Evolutionary conservation across 2,113 vertebrate genomes (phyloP).

Genomic region (Callipepla californica): DNA sequence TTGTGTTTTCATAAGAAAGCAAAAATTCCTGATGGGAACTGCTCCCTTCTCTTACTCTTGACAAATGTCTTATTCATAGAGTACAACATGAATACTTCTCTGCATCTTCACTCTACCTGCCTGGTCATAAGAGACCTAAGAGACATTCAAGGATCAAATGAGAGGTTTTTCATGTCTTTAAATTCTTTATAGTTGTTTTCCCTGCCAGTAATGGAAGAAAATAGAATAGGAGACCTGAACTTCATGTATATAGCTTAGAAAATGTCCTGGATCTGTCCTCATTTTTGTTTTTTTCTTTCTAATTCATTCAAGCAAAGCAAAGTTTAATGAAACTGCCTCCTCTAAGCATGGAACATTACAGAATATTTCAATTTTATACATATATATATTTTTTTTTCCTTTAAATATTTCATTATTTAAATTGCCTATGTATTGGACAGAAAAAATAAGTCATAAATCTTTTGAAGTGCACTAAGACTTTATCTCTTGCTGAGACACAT

Average conservation of each 20-base stretch:
- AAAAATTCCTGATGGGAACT: not conserved
- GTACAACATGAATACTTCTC: not conserved
- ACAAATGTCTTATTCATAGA: slow-evolving; percentile 7
- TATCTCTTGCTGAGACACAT: slow-evolving; percentile 51
- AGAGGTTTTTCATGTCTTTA: not conserved
- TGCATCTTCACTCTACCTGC: not conserved
- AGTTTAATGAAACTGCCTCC: not conserved
- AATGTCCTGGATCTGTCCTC: not conserved
- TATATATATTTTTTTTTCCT: not conserved
- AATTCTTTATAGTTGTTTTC: slow-evolving; percentile 1
- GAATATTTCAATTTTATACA: not conserved
- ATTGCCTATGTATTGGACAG: not conserved
- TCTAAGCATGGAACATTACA: not conserved
- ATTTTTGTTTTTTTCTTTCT: not conserved
- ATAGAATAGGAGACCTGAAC: slow-evolving; percentile 14
- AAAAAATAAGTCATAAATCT: slow-evolving; percentile 49
- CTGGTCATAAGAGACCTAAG: slow-evolving; percentile 4
- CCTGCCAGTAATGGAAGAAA: not conserved
- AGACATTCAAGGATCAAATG: slow-evolving; percentile 44
- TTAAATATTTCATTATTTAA: slow-evolving; percentile 61
- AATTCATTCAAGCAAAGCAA: not conserved
- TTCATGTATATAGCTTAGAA: not conserved
- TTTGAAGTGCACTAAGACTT: slow-evolving; percentile 55
- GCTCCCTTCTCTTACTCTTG: not conserved
- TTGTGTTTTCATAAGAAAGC: not conserved